Evolutionary conservation across 2,113 vertebrate genomes (phyloP).

Genomic region (Macquaria australasica): DNA sequence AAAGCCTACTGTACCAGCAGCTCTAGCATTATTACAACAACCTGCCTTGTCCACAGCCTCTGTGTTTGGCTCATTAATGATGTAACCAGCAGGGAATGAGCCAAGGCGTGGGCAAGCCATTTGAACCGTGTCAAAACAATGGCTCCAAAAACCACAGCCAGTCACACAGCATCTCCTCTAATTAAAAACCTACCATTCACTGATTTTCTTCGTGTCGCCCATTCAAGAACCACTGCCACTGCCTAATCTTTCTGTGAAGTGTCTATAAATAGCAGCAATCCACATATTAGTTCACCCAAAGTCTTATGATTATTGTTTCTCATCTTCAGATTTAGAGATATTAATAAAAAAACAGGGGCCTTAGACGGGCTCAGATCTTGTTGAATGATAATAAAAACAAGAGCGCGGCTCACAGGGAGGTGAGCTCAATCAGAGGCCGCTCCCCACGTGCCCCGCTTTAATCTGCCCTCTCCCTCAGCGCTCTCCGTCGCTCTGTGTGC

Average conservation of each 20-base stretch:
- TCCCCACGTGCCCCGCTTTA: constrained; percentile 63
- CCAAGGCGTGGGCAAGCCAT: constrained; percentile 47
- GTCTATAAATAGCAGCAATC: constrained; percentile 59
- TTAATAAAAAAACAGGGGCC: constrained; percentile 37
- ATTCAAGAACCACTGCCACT: constrained; percentile 34
- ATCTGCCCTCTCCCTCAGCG: constrained; percentile 58
- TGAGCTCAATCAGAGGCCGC: constrained; percentile 62
- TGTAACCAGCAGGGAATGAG: constrained; percentile 58
- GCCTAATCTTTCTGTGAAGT: constrained; percentile 48
- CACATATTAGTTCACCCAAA: constrained; percentile 40
- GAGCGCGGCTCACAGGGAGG: constrained; percentile 46
- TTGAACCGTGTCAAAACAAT: constrained; percentile 62
- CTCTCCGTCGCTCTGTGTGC: constrained; percentile 45
- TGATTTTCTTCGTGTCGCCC: constrained; percentile 30
- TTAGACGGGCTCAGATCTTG: constrained; percentile 38
- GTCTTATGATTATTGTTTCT: constrained; percentile 38
- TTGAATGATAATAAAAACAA: constrained; percentile 57
- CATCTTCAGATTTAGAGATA: constrained; percentile 42
- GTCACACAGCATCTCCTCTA: constrained; percentile 34
- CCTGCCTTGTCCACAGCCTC: constrained; percentile 38
- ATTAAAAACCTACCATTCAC: constrained; percentile 42
- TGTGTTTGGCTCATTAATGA: constrained; percentile 67
- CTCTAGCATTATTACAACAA: constrained; percentile 42
- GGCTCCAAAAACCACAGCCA: constrained; percentile 21
- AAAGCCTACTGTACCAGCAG: constrained; percentile 29